phyloP scores from a whole-genome alignment of 92 coral and sea anemone genomes.

The Actinernus sp. region DNA sequence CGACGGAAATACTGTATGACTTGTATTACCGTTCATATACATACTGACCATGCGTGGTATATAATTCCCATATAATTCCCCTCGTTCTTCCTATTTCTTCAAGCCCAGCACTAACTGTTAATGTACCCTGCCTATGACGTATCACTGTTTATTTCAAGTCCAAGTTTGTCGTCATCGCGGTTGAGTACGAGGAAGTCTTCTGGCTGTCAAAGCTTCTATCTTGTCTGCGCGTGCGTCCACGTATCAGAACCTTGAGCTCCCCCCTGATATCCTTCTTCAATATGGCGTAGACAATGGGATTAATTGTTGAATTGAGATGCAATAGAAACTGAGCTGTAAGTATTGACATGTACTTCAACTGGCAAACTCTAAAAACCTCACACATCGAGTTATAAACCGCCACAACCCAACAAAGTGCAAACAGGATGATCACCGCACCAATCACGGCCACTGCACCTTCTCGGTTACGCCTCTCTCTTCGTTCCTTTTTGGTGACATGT shows the following conservation, averaged over 20 bases:
- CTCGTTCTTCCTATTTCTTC: too few species aligned
- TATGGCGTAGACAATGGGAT: constrained; percentile 29
- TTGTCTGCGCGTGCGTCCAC: constrained; percentile 2
- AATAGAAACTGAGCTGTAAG: constrained; percentile 1
- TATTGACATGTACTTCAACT: not conserved
- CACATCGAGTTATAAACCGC: constrained; percentile 23
- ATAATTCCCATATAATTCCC: too few species aligned
- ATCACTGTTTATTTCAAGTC: too few species aligned
- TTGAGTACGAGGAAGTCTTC: constrained; percentile 13
- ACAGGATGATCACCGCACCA: constrained; percentile 28
- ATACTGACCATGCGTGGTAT: too few species aligned
- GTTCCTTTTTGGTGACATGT: constrained; percentile 13
- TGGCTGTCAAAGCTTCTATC: not conserved
- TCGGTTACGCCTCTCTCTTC: constrained; percentile 32
- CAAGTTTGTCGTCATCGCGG: constrained; percentile 3
- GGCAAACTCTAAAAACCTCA: constrained; percentile 1
- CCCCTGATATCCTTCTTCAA: constrained; percentile 27
- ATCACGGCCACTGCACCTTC: constrained; percentile 38
- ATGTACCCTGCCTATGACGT: too few species aligned
- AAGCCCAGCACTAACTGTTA: too few species aligned
- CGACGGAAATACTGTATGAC: too few species aligned
- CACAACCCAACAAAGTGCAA: constrained; percentile 24
- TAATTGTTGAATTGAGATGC: constrained; percentile 29
- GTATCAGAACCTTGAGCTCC: constrained; percentile 5
- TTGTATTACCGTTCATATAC: too few species aligned